Conservation (phyloP, 2,797 vertebrate genomes). For the Falco peregrinus region DNA sequence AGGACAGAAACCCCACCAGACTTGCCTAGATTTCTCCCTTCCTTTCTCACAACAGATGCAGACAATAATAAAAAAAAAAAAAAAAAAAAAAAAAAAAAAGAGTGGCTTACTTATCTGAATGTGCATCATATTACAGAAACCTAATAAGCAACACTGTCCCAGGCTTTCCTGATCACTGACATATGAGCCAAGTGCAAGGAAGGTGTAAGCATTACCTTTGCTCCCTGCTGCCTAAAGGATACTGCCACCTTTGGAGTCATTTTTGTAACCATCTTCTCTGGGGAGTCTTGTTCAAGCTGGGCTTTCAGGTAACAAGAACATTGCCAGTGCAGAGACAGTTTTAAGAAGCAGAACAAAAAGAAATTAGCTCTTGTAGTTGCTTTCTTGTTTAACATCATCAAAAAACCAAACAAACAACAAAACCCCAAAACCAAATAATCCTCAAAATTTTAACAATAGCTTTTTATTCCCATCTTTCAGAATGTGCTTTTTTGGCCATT, state of each 20-base stretch:
- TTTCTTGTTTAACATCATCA: not conserved
- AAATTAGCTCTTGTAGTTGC: not conserved
- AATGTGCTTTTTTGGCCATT: not conserved
- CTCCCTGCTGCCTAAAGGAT: not conserved
- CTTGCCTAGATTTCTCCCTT: not conserved
- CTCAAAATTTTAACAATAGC: not conserved
- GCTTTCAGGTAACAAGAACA: not conserved
- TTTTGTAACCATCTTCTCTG: not conserved
- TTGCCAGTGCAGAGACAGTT: not conserved
- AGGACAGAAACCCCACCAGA: not conserved
- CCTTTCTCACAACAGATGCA: not conserved
- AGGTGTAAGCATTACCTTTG: conserved; percentile 48
- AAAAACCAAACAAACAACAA: not conserved
- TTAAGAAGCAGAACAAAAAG: not conserved
- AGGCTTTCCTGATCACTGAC: conserved; percentile 32
- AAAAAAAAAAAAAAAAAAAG: too few relatives aligned
- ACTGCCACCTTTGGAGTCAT: conserved; percentile 33
- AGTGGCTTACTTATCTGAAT: conserved; percentile 16
- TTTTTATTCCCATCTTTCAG: not conserved
- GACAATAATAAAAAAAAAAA: not conserved
- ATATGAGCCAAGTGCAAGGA: not conserved
- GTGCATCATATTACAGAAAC: conserved; percentile 60
- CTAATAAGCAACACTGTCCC: conserved; percentile 53
- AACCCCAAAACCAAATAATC: not conserved
- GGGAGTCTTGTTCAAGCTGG: not conserved